Conservation (phyloP, 2,888 invertebrate genomes). For the Erpobdella octoculata region DNA sequence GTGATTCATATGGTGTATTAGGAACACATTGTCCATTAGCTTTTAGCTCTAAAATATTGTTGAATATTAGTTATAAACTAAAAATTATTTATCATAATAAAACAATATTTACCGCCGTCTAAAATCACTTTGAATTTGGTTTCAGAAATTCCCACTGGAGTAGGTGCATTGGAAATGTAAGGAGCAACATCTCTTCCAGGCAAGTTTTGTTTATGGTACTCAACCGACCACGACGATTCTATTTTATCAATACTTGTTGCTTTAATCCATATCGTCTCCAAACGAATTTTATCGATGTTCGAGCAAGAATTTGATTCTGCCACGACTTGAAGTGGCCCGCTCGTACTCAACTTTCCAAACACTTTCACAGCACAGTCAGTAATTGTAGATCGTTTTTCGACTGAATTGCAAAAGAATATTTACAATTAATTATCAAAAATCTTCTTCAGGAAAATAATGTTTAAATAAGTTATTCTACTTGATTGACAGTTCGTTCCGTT, state of each 20-base stretch:
- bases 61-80: too few species aligned
- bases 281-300: not conserved
- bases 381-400: not conserved
- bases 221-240: not conserved
- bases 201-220: not conserved
- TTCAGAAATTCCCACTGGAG: not conserved
- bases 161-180: not conserved
- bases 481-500: not conserved
- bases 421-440: not conserved
- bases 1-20: too few species aligned
- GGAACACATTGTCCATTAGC: too few species aligned
- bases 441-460: not conserved
- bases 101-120: too few species aligned
- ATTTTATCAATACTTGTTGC: not conserved
- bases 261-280: not conserved
- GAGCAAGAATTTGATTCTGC: not conserved
- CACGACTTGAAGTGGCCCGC: not conserved
- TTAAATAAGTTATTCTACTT: not conserved
- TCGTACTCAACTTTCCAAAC: not conserved
- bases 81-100: too few species aligned
- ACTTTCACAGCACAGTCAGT: not conserved
- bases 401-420: not conserved
- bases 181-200: not conserved
- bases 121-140: not conserved
- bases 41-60: too few species aligned